Percentiles rank a stretch among this genome's conserved stretches.
These are phyloP conservation scores for Magallana nippona DNA, from an alignment of 2,888 invertebrate species.

Conservation along the genomic window DNA sequence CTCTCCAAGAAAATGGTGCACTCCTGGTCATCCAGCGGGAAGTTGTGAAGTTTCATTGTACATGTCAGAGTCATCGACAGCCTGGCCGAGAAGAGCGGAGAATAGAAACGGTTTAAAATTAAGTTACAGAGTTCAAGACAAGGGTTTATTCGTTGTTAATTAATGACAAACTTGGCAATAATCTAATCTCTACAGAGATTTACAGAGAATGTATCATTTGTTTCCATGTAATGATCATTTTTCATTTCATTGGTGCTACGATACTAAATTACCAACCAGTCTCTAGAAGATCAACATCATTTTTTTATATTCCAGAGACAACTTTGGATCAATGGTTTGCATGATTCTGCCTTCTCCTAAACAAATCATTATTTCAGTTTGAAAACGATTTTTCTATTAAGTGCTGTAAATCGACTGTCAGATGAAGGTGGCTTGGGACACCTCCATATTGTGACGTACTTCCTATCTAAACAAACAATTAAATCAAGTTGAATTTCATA, in stretches of 20 bases:
- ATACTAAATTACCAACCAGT: background rate
- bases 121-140: background rate
- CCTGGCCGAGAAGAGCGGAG: slow-evolving; percentile 58
- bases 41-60: slow-evolving; percentile 67
- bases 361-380: too few relatives aligned
- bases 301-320: background rate
- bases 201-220: background rate
- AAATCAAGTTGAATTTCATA: too few relatives aligned
- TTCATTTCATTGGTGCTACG: background rate
- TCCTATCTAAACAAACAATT: too few relatives aligned
- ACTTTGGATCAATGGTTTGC: too few relatives aligned
- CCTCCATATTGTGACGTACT: too few relatives aligned
- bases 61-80: slow-evolving; percentile 65
- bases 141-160: background rate
- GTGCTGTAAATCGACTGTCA: too few relatives aligned
- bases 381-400: too few relatives aligned
- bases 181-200: background rate
- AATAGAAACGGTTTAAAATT: background rate
- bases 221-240: slow-evolving; percentile 4
- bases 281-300: background rate
- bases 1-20: slow-evolving; percentile 66
- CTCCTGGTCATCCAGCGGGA: slow-evolving; percentile 65
- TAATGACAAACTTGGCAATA: background rate
- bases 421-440: too few relatives aligned
- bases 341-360: too few relatives aligned